phyloP scores from a whole-genome alignment of 1,140 invertebrate species.

The Sarcophaga peregrina region DNA sequence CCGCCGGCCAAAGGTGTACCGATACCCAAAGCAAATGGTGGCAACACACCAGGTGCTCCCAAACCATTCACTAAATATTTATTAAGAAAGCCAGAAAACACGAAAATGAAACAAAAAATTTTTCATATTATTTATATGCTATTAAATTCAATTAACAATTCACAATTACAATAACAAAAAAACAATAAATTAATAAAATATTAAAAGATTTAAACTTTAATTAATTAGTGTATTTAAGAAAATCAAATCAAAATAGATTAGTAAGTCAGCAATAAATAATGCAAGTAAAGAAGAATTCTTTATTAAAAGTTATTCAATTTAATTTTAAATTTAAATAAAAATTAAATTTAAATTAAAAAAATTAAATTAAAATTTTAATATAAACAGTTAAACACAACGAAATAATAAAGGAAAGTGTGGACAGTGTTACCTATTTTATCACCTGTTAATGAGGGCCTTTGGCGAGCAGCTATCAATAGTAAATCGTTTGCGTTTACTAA shows the following conservation, averaged over 20 bases:
- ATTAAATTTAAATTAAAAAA: not conserved
- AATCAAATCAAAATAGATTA: no score
- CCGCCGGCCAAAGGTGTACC: slow-evolving; percentile 77
- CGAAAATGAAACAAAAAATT: not conserved
- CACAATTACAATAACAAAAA: no score
- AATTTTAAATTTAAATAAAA: no score
- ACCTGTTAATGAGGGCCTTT: slow-evolving; percentile 71
- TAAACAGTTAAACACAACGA: slow-evolving; percentile 33
- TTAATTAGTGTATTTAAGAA: no score
- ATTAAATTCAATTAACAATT: not conserved
- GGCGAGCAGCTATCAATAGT: slow-evolving; percentile 76
- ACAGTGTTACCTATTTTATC: slow-evolving; percentile 67
- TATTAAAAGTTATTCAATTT: no score
- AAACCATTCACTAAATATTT: slow-evolving; percentile 61
- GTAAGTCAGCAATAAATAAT: no score
- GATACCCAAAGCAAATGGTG: slow-evolving; percentile 79
- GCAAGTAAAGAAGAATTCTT: no score
- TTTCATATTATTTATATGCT: slow-evolving; percentile 8
- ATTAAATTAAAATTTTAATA: not conserved
- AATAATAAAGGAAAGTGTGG: slow-evolving; percentile 46
- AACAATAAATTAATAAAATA: no score
- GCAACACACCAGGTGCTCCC: slow-evolving; percentile 84
- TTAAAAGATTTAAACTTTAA: no score
- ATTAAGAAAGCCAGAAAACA: slow-evolving; percentile 11
- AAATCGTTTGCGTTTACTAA: slow-evolving; percentile 72